Evolutionary conservation across 2,888 invertebrate species (phyloP).

Genomic region (Drosophila macrospina): DNA sequence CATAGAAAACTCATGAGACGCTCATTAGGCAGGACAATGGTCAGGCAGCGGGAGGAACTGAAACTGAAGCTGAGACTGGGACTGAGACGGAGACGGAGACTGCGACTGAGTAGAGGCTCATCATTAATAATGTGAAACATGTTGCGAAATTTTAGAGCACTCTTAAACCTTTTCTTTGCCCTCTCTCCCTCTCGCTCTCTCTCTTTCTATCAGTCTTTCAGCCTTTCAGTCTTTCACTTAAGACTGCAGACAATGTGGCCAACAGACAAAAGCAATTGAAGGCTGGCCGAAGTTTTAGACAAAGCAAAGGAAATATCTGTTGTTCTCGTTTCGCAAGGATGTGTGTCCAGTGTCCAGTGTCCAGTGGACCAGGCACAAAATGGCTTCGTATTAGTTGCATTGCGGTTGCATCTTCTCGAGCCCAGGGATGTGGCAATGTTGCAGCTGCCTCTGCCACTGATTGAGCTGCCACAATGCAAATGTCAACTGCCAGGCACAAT

Average conservation of each 20-base stretch:
- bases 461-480: slow-evolving; percentile 67
- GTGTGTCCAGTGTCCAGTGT: slow-evolving; percentile 27
- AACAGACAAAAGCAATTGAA: slow-evolving; percentile 74
- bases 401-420: slow-evolving; percentile 38
- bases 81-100: no score
- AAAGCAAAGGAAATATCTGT: slow-evolving; percentile 45
- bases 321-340: slow-evolving; percentile 38
- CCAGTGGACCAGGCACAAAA: slow-evolving; percentile 54
- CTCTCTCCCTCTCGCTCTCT: no score
- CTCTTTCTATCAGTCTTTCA: no score
- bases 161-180: slow-evolving; percentile 63
- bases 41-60: slow-evolving; percentile 28
- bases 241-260: slow-evolving; percentile 63
- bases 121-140: slow-evolving; percentile 79
- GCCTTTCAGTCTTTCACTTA: slow-evolving; percentile 7
- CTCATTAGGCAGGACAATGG: slow-evolving; percentile 64
- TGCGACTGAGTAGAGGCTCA: slow-evolving; percentile 51
- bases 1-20: slow-evolving; percentile 62
- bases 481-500: slow-evolving; percentile 62
- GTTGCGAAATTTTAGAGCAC: slow-evolving; percentile 77
- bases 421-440: slow-evolving; percentile 45
- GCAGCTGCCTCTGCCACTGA: slow-evolving; percentile 45
- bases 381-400: slow-evolving; percentile 61
- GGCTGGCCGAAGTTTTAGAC: slow-evolving; percentile 36
- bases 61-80: no score